Conservation (phyloP, 2,113 vertebrate species). For the Dasyornis broadbenti region DNA sequence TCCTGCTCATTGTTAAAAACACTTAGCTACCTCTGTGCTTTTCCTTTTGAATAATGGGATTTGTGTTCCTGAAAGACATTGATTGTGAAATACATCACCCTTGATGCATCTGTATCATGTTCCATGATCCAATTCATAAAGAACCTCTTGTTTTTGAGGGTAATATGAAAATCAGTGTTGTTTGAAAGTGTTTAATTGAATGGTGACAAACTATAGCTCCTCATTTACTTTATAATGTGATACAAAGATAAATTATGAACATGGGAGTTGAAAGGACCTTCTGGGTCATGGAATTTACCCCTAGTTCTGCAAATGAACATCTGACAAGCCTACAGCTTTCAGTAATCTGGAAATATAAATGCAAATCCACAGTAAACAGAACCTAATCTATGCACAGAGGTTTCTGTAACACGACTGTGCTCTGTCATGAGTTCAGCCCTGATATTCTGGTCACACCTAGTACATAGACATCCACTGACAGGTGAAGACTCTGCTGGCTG, state of each 20-base stretch:
- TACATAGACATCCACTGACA: not conserved
- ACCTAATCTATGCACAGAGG: not conserved
- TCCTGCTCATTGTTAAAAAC: not conserved
- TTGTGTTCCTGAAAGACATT: not conserved
- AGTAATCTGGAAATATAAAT: not conserved
- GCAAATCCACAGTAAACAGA: not conserved
- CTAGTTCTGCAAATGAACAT: not conserved
- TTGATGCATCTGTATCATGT: not conserved
- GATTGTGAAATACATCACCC: not conserved
- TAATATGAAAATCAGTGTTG: not conserved
- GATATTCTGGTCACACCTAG: not conserved
- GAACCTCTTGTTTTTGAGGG: not conserved
- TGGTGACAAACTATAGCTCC: not conserved
- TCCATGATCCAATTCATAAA: not conserved
- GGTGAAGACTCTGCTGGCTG: not conserved
- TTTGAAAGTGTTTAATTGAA: not conserved
- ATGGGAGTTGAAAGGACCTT: not conserved
- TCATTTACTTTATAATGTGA: not conserved
- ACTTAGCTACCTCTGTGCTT: not conserved
- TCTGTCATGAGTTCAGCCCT: not conserved
- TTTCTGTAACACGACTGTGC: not conserved
- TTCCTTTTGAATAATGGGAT: not conserved
- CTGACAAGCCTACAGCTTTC: not conserved
- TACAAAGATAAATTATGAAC: not conserved
- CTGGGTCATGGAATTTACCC: not conserved